Evolutionary conservation across 2,888 invertebrate species (phyloP).

Genomic region (Gerris lacustris): DNA sequence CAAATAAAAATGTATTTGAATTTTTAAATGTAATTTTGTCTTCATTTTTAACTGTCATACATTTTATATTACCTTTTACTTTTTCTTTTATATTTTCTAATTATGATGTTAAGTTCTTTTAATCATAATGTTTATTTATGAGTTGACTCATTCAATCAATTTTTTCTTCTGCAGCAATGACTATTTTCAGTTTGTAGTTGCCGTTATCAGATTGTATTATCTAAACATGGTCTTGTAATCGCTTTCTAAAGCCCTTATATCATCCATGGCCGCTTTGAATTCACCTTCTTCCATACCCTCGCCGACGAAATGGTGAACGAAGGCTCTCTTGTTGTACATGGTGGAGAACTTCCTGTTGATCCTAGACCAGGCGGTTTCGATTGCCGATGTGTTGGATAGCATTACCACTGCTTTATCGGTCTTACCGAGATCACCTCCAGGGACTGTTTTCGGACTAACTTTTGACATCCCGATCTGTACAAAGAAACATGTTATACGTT

Average conservation of each 20-base stretch:
- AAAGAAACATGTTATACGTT: background rate
- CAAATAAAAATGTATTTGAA: too few relatives aligned
- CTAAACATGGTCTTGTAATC: slow-evolving; percentile 53
- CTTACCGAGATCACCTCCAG: slow-evolving; percentile 40
- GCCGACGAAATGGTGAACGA: slow-evolving; percentile 54
- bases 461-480: slow-evolving; percentile 56
- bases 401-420: slow-evolving; percentile 51
- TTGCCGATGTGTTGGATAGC: slow-evolving; percentile 64
- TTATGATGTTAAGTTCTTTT: too few relatives aligned
- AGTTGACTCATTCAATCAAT: too few relatives aligned
- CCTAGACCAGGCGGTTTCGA: slow-evolving; percentile 48
- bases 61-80: too few relatives aligned
- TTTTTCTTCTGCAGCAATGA: too few relatives aligned
- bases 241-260: slow-evolving; percentile 62
- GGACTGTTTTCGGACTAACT: slow-evolving; percentile 58
- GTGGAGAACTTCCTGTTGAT: slow-evolving; percentile 48
- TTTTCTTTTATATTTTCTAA: too few relatives aligned
- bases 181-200: too few relatives aligned
- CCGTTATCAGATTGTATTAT: background rate
- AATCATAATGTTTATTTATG: too few relatives aligned
- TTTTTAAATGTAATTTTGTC: too few relatives aligned
- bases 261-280: slow-evolving; percentile 40
- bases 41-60: too few relatives aligned
- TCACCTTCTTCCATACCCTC: slow-evolving; percentile 75
- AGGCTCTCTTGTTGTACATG: slow-evolving; percentile 49